Conservation (phyloP, 2,113 vertebrate species). For the Opisthocomus hoazin region DNA sequence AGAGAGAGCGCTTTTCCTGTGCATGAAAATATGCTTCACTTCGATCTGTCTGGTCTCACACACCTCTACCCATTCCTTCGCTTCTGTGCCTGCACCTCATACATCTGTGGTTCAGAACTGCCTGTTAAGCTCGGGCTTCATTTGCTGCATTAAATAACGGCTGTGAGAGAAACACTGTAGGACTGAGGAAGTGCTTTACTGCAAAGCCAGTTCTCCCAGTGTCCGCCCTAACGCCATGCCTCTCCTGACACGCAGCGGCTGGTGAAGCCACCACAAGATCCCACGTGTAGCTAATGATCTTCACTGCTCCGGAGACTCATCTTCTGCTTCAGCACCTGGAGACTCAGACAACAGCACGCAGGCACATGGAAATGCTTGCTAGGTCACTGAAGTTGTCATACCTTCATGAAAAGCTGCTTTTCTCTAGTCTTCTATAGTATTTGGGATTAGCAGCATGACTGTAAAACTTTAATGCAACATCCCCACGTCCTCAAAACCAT, state of each 20-base stretch:
- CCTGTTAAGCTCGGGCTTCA: not conserved
- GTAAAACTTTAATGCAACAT: not conserved
- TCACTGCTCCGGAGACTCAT: not conserved
- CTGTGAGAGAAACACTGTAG: not conserved
- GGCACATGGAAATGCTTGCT: not conserved
- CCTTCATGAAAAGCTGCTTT: not conserved
- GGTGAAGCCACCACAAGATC: not conserved
- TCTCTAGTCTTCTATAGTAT: not conserved
- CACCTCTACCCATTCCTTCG: not conserved
- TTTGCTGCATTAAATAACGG: not conserved
- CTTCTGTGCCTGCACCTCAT: not conserved
- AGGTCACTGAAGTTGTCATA: not conserved
- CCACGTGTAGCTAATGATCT: not conserved
- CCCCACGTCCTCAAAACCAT: not conserved
- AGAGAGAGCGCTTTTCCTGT: not conserved
- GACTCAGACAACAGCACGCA: not conserved
- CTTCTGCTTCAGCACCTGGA: not conserved
- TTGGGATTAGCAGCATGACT: not conserved
- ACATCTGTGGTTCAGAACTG: not conserved
- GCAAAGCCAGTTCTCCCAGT: not conserved
- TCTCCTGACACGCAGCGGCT: accelerated
- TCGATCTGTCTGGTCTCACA: not conserved
- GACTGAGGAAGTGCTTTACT: not conserved
- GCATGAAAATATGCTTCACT: not conserved
- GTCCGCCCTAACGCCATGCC: no score